Conservation (phyloP, 2,113 vertebrate species). For the Elachura formosa region DNA sequence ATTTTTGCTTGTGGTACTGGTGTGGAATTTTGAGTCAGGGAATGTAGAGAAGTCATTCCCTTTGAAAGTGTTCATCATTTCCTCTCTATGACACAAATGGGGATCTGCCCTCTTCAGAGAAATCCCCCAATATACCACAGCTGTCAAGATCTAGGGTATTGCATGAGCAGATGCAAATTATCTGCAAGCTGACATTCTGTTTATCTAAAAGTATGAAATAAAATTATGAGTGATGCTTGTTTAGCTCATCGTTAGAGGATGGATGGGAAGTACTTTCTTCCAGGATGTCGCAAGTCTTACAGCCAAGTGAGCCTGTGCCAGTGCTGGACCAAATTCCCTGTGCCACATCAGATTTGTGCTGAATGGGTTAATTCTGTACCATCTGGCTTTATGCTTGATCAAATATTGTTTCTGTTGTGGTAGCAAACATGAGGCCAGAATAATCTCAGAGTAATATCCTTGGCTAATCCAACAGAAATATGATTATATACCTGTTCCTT, state of each 20-base stretch:
- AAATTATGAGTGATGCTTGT: neutral
- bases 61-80: neutral
- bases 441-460: neutral
- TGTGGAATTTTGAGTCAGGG: neutral
- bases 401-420: conserved; percentile 7
- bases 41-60: neutral
- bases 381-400: conserved; percentile 30
- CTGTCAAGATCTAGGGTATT: neutral
- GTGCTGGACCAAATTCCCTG: neutral
- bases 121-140: neutral
- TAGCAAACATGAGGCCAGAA: neutral
- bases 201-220: neutral
- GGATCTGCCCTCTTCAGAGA: neutral
- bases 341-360: neutral
- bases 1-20: neutral
- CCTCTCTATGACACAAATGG: accelerated
- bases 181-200: neutral
- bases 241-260: neutral
- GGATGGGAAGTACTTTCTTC: neutral
- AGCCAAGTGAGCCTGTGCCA: neutral
- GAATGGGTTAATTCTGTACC: conserved; percentile 1
- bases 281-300: neutral
- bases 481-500: neutral
- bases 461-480: conserved; percentile 24
- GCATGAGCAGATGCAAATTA: neutral